Evolutionary conservation across 2,888 invertebrate species (phyloP), one percentile per base, ranked within the genome.

Genomic region (Sturmia bella): DNA sequence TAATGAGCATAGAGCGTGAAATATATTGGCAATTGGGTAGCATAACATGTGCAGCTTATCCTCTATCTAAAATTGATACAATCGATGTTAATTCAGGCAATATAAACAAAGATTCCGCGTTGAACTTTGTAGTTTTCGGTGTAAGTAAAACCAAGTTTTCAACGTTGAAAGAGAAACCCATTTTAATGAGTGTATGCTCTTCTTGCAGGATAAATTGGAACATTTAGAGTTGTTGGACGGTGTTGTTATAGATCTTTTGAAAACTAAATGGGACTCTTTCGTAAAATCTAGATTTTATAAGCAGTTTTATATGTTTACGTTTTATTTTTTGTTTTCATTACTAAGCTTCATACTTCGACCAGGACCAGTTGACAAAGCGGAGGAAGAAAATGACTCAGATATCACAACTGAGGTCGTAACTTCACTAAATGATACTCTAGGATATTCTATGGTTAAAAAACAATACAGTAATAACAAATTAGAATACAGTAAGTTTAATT

Each of bases 181-280:
- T 17, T 39, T 21, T 32, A 45, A 45, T 39, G 9, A 6, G 6
- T 21, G 57, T 57, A 19, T 17, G 24, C 12, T 24, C 27, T 39
- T 32, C 9, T 78, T 78, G 11, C 87, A 98, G 98, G 98, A 98
- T 87, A 97, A 96, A 92, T 95, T 96, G 85, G 97, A 97, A 88
- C 99, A 99, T 92, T 92, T 99, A 86, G 98, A 98, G 86, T 92
- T 99, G 69, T 94, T 99, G 92, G 98, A 99, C 89, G 99, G 99
- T 0, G 95, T 98, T 85, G 92, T 99, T 56, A 96, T 98, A 19
- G 98, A 99, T 90, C 93, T 99, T 15, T 91, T 99, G 12, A 95
- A 98, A 89, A 98, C 98, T 3, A 99, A 99, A 92, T 99, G 99
- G 99, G 97, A 98, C 87, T 96, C 98, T 0, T 99, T 98, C 90